These are phyloP conservation scores for Zaprionus obscuricornis DNA, from an alignment of 2,888 invertebrate genomes.

Conservation along the genomic window DNA sequence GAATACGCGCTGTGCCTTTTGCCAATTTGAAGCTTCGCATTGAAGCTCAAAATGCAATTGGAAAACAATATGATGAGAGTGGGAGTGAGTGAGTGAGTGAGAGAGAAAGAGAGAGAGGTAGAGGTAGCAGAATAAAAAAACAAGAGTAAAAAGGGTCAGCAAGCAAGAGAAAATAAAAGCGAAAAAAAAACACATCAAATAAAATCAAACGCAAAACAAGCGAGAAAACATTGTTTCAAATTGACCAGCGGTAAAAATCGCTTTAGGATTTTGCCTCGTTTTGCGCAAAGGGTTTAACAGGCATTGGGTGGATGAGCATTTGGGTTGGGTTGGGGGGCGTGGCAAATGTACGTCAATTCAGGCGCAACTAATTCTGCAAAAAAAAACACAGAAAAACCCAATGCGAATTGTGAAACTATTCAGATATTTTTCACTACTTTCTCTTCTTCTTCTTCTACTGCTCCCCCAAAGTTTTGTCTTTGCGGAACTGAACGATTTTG, in stretches of 20 bases:
- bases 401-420: conserved; percentile 53
- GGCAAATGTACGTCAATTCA: conserved; percentile 75
- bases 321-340: conserved; percentile 29
- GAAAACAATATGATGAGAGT: conserved; percentile 28
- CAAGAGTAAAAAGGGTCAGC: conserved; percentile 45
- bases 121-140: no score
- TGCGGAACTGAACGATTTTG: background rate
- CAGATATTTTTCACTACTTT: background rate
- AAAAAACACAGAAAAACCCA: conserved; percentile 4
- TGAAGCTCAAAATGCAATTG: conserved; percentile 63
- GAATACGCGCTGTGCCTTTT: no score
- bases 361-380: conserved; percentile 77
- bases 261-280: conserved; percentile 25
- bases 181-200: conserved; percentile 58
- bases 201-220: conserved; percentile 76
- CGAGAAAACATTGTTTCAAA: conserved; percentile 74
- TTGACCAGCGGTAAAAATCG: conserved; percentile 64
- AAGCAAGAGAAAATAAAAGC: conserved; percentile 1
- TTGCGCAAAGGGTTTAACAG: conserved; percentile 20
- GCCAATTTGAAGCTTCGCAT: no score
- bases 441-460: no score
- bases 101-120: no score
- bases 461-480: no score
- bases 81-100: no score
- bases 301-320: background rate